phyloP scores from a whole-genome alignment of 2,888 invertebrate genomes.

The Xestia rhomboidea region DNA sequence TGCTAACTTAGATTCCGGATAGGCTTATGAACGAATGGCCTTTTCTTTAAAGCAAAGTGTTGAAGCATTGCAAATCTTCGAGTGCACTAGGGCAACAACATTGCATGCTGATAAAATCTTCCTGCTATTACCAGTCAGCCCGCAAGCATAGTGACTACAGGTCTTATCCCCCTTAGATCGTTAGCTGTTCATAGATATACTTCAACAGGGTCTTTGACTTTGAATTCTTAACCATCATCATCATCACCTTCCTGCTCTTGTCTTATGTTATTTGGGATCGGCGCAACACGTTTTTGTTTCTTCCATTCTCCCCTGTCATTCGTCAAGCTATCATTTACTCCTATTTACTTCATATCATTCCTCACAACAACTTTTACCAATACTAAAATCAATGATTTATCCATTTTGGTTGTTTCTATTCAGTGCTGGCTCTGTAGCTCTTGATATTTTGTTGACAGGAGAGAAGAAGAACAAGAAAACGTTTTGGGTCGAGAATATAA shows the following conservation, averaged over 20 bases:
- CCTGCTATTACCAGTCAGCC: constrained; percentile 30
- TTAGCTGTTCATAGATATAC: background rate
- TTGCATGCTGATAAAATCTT: constrained; percentile 48
- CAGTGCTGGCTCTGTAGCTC: background rate
- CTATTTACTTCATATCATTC: no score
- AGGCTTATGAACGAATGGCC: background rate
- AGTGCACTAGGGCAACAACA: constrained; percentile 31
- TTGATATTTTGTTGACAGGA: background rate
- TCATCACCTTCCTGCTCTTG: no score
- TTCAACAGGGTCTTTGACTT: background rate
- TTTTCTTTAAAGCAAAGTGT: constrained; percentile 1
- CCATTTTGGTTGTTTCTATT: background rate
- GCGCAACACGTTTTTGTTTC: no score
- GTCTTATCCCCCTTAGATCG: constrained; percentile 37
- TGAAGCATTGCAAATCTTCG: constrained; percentile 37
- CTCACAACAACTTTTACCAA: background rate
- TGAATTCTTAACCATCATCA: background rate
- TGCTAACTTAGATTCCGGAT: background rate
- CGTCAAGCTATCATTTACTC: no score
- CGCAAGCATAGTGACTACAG: constrained; percentile 34
- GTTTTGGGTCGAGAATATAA: background rate
- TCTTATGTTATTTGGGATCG: no score
- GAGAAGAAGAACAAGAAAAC: background rate
- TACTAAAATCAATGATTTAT: background rate
- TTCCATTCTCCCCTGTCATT: no score